phyloP scores from a whole-genome alignment of 2,888 invertebrate species.

The Rhagonycha lutea region DNA sequence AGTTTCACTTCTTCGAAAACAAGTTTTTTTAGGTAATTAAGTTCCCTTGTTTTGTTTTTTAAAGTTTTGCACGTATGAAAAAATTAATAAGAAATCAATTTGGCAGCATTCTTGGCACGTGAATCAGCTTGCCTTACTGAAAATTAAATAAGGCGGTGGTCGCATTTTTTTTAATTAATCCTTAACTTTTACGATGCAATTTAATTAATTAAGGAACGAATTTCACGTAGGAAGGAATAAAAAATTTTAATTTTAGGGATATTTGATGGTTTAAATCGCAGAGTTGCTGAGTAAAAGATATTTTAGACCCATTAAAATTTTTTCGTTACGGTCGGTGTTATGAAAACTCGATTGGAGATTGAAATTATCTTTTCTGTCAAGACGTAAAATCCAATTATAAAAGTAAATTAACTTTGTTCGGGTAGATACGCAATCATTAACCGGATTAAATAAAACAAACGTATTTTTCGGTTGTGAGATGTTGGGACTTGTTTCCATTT shows the following conservation, averaged over 20 bases:
- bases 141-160: background rate
- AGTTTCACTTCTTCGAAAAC: background rate
- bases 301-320: background rate
- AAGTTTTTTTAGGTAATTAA: background rate
- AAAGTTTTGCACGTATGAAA: background rate
- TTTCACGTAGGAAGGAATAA: no score
- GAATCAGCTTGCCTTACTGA: background rate
- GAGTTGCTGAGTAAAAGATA: background rate
- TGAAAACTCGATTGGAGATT: background rate
- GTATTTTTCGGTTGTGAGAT: background rate
- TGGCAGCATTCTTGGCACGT: background rate
- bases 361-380: background rate
- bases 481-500: background rate
- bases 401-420: background rate
- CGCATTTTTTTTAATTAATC: background rate
- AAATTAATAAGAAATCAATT: background rate
- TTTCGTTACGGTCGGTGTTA: background rate
- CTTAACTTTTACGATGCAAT: no score
- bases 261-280: background rate
- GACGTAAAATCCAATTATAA: background rate
- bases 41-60: background rate
- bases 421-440: background rate
- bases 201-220: no score
- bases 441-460: background rate
- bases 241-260: no score